Evolutionary conservation across 2,113 vertebrate genomes (phyloP).

Genomic region (Myrmecophaga tridactyla): DNA sequence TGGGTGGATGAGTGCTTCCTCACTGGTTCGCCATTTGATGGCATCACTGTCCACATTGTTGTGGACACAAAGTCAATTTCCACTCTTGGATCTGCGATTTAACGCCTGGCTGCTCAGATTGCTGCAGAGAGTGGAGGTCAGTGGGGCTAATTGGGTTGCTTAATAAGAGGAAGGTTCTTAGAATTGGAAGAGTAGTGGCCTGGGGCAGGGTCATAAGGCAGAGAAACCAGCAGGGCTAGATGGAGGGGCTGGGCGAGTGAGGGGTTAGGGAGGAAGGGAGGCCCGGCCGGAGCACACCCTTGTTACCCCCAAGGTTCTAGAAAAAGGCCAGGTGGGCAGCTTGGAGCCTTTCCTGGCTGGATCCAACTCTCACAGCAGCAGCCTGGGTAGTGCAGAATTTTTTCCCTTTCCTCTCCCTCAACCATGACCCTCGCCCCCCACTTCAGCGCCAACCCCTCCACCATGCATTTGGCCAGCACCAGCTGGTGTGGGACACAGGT

Average conservation of each 20-base stretch:
- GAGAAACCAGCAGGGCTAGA: background rate
- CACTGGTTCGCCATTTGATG: background rate
- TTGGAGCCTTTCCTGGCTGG: slow-evolving; percentile 1
- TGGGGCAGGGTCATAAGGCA: background rate
- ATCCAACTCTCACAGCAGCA: background rate
- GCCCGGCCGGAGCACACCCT: no score
- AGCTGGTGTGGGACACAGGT: background rate
- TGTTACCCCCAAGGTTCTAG: background rate
- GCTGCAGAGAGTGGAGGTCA: slow-evolving; percentile 83
- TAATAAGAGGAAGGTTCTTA: slow-evolving; percentile 71
- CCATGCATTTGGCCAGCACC: background rate
- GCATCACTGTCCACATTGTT: background rate
- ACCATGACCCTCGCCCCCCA: background rate
- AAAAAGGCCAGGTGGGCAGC: background rate
- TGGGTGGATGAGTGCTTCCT: background rate
- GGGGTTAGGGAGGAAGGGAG: background rate
- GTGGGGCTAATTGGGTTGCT: slow-evolving; percentile 83
- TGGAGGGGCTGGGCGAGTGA: background rate
- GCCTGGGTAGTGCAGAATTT: background rate
- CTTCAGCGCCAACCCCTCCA: background rate
- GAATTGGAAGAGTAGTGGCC: slow-evolving; percentile 36
- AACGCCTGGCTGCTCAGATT: slow-evolving; percentile 83
- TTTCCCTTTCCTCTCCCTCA: background rate
- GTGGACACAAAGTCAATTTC: slow-evolving; percentile 82
- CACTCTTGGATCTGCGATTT: slow-evolving; percentile 84